Percentiles rank a stretch among this genome's conserved stretches.
phyloP scores from a whole-genome alignment of 2,888 invertebrate species.

The Ischnus inquisitorius region DNA sequence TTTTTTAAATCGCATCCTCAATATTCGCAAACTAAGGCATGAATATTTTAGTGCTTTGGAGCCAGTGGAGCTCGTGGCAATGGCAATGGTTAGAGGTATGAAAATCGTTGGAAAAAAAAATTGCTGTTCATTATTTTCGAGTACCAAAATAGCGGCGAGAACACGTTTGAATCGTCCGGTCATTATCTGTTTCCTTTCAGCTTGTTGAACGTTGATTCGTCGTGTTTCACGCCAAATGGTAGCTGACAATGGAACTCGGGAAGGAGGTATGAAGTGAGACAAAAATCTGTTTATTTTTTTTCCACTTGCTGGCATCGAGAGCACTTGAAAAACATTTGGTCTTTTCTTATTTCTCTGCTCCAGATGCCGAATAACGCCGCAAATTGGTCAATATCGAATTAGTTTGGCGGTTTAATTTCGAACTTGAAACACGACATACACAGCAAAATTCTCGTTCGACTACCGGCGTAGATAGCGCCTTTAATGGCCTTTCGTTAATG shows the following conservation, averaged over 20 bases:
- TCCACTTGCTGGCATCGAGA: too few species aligned
- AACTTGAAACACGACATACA: background rate
- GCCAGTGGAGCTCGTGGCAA: background rate
- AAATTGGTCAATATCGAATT: too few species aligned
- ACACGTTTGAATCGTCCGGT: background rate
- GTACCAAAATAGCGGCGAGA: background rate
- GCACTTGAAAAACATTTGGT: too few species aligned
- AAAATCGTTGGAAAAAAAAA: background rate
- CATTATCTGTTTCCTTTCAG: background rate
- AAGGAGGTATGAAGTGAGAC: too few species aligned
- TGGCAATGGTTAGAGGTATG: background rate
- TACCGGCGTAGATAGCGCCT: conserved; percentile 32
- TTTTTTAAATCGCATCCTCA: background rate
- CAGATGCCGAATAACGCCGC: too few species aligned
- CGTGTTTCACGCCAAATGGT: background rate
- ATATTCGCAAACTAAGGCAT: background rate
- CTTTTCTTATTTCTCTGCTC: too few species aligned
- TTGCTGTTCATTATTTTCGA: background rate
- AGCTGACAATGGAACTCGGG: background rate
- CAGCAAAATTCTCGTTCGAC: background rate
- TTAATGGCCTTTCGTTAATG: conserved; percentile 26
- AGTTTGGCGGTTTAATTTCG: too few species aligned
- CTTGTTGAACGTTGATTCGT: background rate
- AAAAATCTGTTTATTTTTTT: too few species aligned
- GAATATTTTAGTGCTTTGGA: background rate